A percentile compares a stretch with the other conserved stretches of the same genome.
phyloP scores from a whole-genome alignment of 2,888 invertebrate genomes.

The Allophyes oxyacanthae region DNA sequence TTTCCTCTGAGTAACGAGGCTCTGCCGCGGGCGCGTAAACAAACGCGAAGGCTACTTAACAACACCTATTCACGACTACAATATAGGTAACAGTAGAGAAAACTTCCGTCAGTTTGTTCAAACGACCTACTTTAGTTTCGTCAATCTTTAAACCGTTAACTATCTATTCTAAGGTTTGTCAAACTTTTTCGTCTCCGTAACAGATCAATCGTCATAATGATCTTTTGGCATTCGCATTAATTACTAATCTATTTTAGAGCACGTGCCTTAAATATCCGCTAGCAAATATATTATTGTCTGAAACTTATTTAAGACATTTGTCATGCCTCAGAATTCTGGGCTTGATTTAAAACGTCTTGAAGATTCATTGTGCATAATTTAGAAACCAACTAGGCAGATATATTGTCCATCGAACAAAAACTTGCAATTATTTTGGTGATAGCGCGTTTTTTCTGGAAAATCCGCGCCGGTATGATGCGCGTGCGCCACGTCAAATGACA shows the following conservation, averaged over 20 bases:
- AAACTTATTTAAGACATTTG: constrained; percentile 26
- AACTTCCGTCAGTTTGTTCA: constrained; percentile 43
- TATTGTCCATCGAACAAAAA: constrained; percentile 23
- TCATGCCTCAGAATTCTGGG: constrained; percentile 5
- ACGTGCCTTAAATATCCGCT: constrained; percentile 23
- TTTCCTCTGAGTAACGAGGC: constrained; percentile 64
- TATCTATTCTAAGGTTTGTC: constrained; percentile 30
- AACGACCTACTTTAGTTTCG: constrained; percentile 48
- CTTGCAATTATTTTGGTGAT: constrained; percentile 34
- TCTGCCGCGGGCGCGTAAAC: constrained; percentile 52
- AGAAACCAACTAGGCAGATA: constrained; percentile 29
- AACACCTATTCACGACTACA: constrained; percentile 48
- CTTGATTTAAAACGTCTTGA: constrained; percentile 6
- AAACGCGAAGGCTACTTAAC: constrained; percentile 44
- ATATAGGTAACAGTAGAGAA: constrained; percentile 40
- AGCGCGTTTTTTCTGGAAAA: constrained; percentile 18
- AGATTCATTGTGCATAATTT: constrained; percentile 18
- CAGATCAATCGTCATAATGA: constrained; percentile 28
- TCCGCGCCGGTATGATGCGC: constrained; percentile 12
- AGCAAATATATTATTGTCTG: constrained; percentile 21
- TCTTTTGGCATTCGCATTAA: constrained; percentile 42
- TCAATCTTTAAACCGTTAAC: constrained; percentile 40
- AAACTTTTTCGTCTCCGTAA: constrained; percentile 25
- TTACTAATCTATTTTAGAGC: constrained; percentile 33
- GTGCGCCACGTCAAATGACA: constrained; percentile 1